Conservation (phyloP, 2,888 invertebrate genomes). For the Drosophila formosana region DNA sequence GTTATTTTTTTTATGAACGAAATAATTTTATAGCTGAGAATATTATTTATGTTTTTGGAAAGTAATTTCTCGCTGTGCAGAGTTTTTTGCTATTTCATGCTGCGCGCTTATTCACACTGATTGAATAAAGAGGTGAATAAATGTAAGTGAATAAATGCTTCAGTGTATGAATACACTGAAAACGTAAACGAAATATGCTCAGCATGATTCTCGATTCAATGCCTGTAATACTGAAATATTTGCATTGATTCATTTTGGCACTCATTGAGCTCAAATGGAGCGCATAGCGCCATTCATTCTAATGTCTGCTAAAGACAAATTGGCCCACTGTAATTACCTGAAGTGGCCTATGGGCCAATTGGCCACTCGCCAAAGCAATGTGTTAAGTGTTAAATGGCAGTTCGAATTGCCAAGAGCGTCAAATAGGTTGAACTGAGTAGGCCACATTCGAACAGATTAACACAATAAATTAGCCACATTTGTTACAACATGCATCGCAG, state of each 20-base stretch:
- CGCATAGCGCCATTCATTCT: constrained; percentile 5
- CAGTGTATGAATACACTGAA: too few relatives aligned
- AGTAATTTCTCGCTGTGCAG: too few relatives aligned
- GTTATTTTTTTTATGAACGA: too few relatives aligned
- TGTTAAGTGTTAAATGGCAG: constrained; percentile 25
- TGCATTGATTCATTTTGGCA: not conserved
- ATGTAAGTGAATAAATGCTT: not conserved
- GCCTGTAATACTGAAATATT: too few relatives aligned
- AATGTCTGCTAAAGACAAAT: constrained; percentile 20
- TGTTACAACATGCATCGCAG: constrained; percentile 14
- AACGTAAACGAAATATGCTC: not conserved
- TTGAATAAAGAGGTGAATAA: not conserved
- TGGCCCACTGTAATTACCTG: constrained; percentile 22
- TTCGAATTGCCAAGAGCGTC: constrained; percentile 9
- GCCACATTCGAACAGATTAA: constrained; percentile 24
- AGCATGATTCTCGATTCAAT: too few relatives aligned
- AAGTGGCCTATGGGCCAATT: constrained; percentile 26
- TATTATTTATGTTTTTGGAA: too few relatives aligned
- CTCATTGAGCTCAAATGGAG: too few relatives aligned
- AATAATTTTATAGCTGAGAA: too few relatives aligned
- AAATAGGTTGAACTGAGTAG: constrained; percentile 3
- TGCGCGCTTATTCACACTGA: not conserved
- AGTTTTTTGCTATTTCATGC: too few relatives aligned
- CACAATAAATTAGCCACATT: constrained; percentile 7
- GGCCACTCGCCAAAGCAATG: constrained; percentile 11